These are phyloP conservation scores for Sander lucioperca DNA, from an alignment of 2,113 vertebrate species.

Conservation along the genomic window DNA sequence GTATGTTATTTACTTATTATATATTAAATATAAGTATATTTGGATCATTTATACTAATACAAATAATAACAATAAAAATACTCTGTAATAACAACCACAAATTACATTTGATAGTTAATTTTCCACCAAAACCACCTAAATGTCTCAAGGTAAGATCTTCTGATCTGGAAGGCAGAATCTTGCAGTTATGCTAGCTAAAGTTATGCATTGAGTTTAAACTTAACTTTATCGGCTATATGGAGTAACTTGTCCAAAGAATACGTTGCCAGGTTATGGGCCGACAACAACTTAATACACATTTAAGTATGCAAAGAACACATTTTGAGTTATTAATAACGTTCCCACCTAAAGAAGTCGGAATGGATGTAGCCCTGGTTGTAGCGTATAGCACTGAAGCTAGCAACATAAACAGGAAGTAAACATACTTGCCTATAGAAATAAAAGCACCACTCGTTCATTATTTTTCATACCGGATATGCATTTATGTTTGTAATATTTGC, in stretches of 20 bases:
- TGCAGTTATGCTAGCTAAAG: neutral
- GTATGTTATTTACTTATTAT: neutral
- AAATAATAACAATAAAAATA: neutral
- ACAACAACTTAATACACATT: neutral
- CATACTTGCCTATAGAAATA: slow-evolving; percentile 14
- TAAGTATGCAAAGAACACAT: neutral
- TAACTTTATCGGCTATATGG: neutral
- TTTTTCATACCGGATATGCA: neutral
- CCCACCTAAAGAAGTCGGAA: neutral
- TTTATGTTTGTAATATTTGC: neutral
- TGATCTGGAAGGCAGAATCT: neutral
- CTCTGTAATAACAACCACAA: neutral
- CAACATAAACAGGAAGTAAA: slow-evolving; percentile 16
- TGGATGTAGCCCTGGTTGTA: neutral
- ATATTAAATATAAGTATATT: neutral
- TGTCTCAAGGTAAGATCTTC: neutral
- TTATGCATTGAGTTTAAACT: neutral
- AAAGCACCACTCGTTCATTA: slow-evolving; percentile 29
- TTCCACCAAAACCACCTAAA: neutral
- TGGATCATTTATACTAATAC: neutral
- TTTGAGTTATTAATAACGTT: neutral
- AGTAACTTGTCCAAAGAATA: neutral
- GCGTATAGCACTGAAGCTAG: slow-evolving; percentile 7
- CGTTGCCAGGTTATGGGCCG: neutral
- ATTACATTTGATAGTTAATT: neutral